These are phyloP conservation scores for Heliothis virescens DNA, from an alignment of 1,140 invertebrate species.

Conservation along the genomic window DNA sequence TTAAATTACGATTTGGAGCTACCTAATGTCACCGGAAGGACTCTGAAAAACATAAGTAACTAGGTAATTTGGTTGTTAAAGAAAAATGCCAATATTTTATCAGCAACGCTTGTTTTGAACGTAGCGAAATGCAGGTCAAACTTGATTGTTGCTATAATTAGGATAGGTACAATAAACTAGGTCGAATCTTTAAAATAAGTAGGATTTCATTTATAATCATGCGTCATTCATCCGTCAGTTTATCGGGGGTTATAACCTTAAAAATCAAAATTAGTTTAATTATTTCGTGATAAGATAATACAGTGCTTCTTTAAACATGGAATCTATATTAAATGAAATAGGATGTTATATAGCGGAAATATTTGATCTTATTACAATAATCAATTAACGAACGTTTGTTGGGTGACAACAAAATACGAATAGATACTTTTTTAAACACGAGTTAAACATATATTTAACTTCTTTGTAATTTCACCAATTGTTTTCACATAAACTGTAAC, in stretches of 20 bases:
- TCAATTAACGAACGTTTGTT: not conserved
- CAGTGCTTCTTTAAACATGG: conserved; percentile 28
- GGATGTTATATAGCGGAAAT: not conserved
- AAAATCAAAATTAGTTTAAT: conserved; percentile 51
- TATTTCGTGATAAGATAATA: conserved; percentile 46
- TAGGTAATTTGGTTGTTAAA: too few relatives aligned
- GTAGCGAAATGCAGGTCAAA: too few relatives aligned
- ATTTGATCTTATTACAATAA: not conserved
- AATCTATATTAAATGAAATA: conserved; percentile 28
- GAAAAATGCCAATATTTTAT: too few relatives aligned
- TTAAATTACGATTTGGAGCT: too few relatives aligned
- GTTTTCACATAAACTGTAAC: not conserved
- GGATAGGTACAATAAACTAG: conserved; percentile 32
- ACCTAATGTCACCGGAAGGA: too few relatives aligned
- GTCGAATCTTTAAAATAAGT: conserved; percentile 39
- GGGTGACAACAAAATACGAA: not conserved
- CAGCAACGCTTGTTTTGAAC: too few relatives aligned
- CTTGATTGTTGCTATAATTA: not conserved
- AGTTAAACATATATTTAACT: too few relatives aligned
- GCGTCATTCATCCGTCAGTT: conserved; percentile 46
- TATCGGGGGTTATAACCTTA: conserved; percentile 53
- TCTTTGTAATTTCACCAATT: too few relatives aligned
- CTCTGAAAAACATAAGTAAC: too few relatives aligned
- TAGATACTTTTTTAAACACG: not conserved
- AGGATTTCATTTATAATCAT: conserved; percentile 47